These are phyloP conservation scores for Mizuhopecten yessoensis DNA, from an alignment of 1,140 invertebrate species.

Conservation along the genomic window DNA sequence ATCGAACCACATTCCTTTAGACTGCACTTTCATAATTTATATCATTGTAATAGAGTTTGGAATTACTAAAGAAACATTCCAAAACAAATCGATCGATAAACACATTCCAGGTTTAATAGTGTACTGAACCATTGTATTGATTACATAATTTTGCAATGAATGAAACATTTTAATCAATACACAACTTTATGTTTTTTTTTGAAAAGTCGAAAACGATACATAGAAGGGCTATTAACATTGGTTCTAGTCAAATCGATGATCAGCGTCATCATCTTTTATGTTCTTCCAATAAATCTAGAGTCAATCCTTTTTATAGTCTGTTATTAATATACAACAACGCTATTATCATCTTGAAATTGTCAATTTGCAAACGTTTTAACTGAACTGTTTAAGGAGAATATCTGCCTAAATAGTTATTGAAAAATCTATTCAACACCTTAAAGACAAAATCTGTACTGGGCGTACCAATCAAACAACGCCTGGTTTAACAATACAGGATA, in stretches of 20 bases:
- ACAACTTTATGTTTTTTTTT: neutral
- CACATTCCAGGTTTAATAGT: neutral
- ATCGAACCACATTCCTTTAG: neutral
- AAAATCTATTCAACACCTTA: neutral
- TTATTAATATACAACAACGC: neutral
- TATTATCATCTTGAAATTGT: neutral
- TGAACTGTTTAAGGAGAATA: neutral
- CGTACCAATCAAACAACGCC: neutral
- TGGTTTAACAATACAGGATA: neutral
- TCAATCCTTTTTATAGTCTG: neutral
- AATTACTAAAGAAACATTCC: neutral
- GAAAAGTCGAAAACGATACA: neutral
- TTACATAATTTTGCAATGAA: neutral
- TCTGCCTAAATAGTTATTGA: neutral
- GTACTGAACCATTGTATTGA: neutral
- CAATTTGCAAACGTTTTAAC: neutral
- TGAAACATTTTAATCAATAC: neutral
- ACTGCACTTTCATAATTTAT: neutral
- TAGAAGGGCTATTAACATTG: neutral
- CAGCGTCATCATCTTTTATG: neutral
- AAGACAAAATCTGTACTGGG: neutral
- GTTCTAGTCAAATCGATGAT: neutral
- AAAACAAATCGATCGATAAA: neutral
- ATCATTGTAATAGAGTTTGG: neutral
- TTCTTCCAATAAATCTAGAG: no score